These are phyloP conservation scores for Athetis lepigone DNA, from an alignment of 2,888 invertebrate genomes.

Conservation along the genomic window DNA sequence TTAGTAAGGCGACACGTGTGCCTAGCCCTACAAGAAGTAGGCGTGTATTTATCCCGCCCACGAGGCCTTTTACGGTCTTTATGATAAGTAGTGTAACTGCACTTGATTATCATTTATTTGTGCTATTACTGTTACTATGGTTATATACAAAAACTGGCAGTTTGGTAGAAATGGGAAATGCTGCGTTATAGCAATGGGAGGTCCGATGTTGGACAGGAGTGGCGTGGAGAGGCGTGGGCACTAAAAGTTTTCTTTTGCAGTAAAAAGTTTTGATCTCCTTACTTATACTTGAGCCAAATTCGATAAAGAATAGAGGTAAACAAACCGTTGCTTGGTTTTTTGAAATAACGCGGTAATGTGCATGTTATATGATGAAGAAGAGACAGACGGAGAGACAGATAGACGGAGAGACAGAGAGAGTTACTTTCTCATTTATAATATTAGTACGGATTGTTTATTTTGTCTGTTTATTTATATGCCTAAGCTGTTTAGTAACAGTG, in stretches of 20 bases:
- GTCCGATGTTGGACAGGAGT: constrained; percentile 30
- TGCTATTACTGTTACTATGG: constrained; percentile 27
- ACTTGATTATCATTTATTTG: constrained; percentile 61
- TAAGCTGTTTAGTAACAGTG: no score
- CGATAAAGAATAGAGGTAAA: no score
- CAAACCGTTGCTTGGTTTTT: no score
- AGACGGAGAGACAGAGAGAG: no score
- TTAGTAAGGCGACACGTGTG: background rate
- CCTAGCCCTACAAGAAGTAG: background rate
- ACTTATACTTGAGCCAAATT: no score
- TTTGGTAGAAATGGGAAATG: constrained; percentile 44
- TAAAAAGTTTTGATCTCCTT: accelerated
- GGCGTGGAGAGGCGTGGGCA: constrained; percentile 21
- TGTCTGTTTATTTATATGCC: no score
- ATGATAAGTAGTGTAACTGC: constrained; percentile 45
- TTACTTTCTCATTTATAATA: no score
- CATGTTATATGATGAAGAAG: no score
- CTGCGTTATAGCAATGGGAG: constrained; percentile 52
- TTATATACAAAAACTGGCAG: constrained; percentile 46
- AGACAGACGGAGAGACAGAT: no score
- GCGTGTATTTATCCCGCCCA: constrained; percentile 4
- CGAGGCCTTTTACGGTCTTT: constrained; percentile 14
- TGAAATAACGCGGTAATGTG: no score
- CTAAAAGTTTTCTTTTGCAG: constrained; percentile 3
- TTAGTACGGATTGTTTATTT: no score